These are phyloP conservation scores for Ptychochromis oligacanthus DNA, from an alignment of 2,113 vertebrate species.

Conservation along the genomic window DNA sequence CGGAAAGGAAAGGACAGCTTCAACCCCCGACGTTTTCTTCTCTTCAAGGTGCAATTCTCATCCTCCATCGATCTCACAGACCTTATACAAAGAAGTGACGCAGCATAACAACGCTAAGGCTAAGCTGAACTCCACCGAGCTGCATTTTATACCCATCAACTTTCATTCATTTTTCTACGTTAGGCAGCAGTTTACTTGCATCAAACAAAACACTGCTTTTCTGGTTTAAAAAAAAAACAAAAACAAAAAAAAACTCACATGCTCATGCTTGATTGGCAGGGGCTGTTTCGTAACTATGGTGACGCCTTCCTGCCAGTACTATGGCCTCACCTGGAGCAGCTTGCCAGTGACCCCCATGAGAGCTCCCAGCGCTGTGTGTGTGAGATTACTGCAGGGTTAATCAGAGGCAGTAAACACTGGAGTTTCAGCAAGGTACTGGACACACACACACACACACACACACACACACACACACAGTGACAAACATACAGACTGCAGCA, in stretches of 20 bases:
- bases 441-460: conserved; percentile 32
- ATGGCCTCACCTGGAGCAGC: conserved; percentile 91
- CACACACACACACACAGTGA: not conserved
- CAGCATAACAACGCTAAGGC: conserved; percentile 24
- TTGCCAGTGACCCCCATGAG: conserved; percentile 91
- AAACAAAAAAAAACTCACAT: not conserved
- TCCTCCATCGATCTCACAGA: conserved; percentile 33
- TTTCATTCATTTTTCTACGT: conserved; percentile 42
- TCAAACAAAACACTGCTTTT: conserved; percentile 30
- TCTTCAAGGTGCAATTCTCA: conserved; percentile 90
- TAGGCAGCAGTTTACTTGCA: conserved; percentile 3
- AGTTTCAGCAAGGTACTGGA: conserved; percentile 89
- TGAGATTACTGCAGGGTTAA: conserved; percentile 95
- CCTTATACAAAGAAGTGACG: conserved; percentile 45
- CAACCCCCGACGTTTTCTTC: conserved; percentile 94
- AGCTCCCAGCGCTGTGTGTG: conserved; percentile 95
- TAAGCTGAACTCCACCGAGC: not conserved
- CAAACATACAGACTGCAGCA: conserved; percentile 9
- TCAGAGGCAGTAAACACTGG: conserved; percentile 98
- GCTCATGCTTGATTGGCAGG: conserved; percentile 78
- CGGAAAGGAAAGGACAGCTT: conserved; percentile 98
- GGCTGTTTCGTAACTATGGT: conserved; percentile 96
- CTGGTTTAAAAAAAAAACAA: not conserved
- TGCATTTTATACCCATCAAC: conserved; percentile 44
- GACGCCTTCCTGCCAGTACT: conserved; percentile 90